Conservation (phyloP, 2,797 vertebrate species). For the Philypnodon macrostomus region DNA sequence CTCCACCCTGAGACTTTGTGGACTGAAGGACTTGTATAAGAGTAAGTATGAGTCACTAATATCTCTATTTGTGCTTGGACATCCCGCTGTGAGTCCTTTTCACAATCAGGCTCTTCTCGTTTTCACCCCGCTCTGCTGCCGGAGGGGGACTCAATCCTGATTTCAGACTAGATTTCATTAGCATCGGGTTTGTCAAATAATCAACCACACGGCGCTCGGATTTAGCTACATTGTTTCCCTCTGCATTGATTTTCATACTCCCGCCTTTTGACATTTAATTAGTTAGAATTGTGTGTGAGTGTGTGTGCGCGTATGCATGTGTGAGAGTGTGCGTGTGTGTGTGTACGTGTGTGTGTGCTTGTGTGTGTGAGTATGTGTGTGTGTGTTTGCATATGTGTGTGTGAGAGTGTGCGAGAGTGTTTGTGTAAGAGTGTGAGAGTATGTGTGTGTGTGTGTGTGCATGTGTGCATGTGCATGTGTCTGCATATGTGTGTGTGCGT, state of each 20-base stretch:
- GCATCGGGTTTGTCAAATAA: constrained; percentile 54
- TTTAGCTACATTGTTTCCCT: constrained; percentile 37
- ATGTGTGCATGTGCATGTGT: constrained; percentile 20
- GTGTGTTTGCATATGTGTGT: too few relatives aligned
- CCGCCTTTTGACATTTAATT: constrained; percentile 67
- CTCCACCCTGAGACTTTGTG: too few relatives aligned
- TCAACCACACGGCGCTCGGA: constrained; percentile 42
- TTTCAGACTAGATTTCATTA: constrained; percentile 53
- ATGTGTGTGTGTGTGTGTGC: constrained; percentile 20
- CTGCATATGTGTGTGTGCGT: constrained; percentile 20
- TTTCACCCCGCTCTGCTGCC: constrained; percentile 9
- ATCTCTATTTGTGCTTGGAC: constrained; percentile 31
- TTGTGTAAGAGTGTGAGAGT: constrained; percentile 18
- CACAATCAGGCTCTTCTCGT: constrained; percentile 25
- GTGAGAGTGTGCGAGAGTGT: constrained; percentile 20
- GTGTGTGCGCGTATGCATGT: too few relatives aligned
- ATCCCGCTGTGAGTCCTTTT: constrained; percentile 30
- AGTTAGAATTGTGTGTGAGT: constrained; percentile 32
- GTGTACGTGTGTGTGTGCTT: constrained; percentile 22
- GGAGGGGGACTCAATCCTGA: constrained; percentile 6
- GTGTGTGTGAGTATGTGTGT: constrained; percentile 23
- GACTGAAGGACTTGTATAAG: too few relatives aligned
- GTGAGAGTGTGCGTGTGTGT: constrained; percentile 16
- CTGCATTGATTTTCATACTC: constrained; percentile 56
- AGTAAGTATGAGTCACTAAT: constrained; percentile 13